Evolutionary conservation across 2,888 invertebrate genomes (phyloP).

Genomic region (Ommatoiulus sabulosus): DNA sequence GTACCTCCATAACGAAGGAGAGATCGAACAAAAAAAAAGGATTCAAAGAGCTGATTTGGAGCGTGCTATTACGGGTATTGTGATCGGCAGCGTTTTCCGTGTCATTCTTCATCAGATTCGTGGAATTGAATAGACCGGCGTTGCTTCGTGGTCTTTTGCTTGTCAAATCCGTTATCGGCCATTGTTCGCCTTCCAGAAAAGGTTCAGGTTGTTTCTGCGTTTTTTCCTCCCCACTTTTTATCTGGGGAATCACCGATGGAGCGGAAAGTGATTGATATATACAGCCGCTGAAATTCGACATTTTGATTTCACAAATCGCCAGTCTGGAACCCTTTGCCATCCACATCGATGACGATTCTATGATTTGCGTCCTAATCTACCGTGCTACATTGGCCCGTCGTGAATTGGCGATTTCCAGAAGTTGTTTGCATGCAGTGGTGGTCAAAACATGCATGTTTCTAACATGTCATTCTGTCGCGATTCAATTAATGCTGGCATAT

Average conservation of each 20-base stretch:
- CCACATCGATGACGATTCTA: not conserved
- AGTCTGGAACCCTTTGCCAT: not conserved
- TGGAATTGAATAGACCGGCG: not conserved
- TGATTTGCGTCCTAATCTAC: not conserved
- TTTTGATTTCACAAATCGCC: not conserved
- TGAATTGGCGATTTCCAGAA: too few species aligned
- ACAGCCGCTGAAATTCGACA: not conserved
- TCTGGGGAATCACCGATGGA: not conserved
- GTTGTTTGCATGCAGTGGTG: too few species aligned
- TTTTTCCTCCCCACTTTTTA: not conserved
- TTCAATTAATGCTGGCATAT: too few species aligned
- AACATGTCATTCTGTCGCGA: too few species aligned
- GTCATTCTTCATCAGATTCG: constrained; percentile 26
- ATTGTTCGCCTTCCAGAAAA: constrained; percentile 1
- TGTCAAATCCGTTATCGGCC: constrained; percentile 4
- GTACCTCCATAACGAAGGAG: not conserved
- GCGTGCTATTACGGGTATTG: constrained; percentile 17
- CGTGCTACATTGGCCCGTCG: not conserved
- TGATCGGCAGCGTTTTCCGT: not conserved
- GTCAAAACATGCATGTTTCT: too few species aligned
- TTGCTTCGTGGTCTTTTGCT: constrained; percentile 35
- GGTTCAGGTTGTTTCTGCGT: not conserved
- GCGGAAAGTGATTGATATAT: constrained; percentile 7
- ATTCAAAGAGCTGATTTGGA: not conserved
- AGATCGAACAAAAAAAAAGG: not conserved